Base-by-base conservation (phyloP, 2,113 vertebrate genomes). In the Nicator chloris region DNA sequence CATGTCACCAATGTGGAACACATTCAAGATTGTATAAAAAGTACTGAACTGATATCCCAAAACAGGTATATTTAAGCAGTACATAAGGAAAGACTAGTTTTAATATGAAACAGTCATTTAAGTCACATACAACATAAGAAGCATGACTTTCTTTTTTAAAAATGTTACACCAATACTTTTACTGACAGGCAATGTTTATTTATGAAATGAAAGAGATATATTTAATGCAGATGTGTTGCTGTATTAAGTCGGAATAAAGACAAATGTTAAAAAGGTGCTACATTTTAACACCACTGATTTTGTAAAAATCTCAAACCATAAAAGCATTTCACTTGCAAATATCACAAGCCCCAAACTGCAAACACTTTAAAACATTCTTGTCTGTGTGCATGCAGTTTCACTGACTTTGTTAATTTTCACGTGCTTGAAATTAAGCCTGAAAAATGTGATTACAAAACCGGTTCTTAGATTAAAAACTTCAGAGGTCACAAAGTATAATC, bases 1-100 rank as follows among this genome's bases (percentile, higher is more conserved):
- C 97, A 98, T 98, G 98, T 98, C 98, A 98, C 98, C 98, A 98
- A 98, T 98, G 98, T 98, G 98, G 98, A 98, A 98, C 98, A 98
- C 97, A 98, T 97, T 97, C 96, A 97, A 97, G 94, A 97, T 98
- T 77, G 96, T 98, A 98, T 98, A 97, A 97, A 96, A 98, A 98
- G 97, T 98, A 98, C 97, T 98, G 98, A 98, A 98, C 97, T 97
- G 97, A 98, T 98, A 98, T 98, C 97, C 97, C 98, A 94, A 97
- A 98, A 97, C 97, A 98, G 98, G 98, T 96, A 98, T 98, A 98
- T 97, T 96, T 98, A 98, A 98, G 97, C 97, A 98, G 98, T 98
- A 98, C 98, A 92, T 97, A 97, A 96, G 96, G 96, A 97, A 97
- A 97, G 96, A 95, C 97, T 94, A 98, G 97, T 98, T 98, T 98